Base-by-base conservation (phyloP, 2,113 vertebrate genomes). In the Neoarius graeffei region DNA sequence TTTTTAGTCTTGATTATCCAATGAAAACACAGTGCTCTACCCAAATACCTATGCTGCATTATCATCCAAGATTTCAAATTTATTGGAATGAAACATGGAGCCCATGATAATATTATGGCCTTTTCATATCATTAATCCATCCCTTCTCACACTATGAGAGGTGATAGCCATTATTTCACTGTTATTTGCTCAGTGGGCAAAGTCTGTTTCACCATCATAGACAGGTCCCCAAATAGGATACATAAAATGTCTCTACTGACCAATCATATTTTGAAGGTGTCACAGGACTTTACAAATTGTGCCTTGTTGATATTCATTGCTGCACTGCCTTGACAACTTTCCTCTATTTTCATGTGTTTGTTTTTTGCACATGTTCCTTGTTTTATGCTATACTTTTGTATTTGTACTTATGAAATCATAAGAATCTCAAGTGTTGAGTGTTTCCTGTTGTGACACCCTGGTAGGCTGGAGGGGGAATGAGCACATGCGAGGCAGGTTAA, bases 1-100 rank as follows among this genome's bases (percentile, higher is more conserved):
- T 88, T 84, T 9, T 90, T 84, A 74, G 89, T 60, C 76, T 50
- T 56, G 42, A 89, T 90, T 90, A 88, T 86, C 83, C 48, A 20
- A 81, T 54, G n/a, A 85, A 89, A 87, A 87, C 76, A 89, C 48
- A 69, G 35, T 52, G 50, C 62, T 42, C 80, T 50, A 52, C 76
- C 59, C 64, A 84, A 81, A 19, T 19, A 81, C 27, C 48, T 64
- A 84, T 67, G 60, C 80, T 67, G 20, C 54, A 76, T 89, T 84
- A 89, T 87, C 83, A 50, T 81, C 42, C 42, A 42, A 42, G 42
- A 42, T 42, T 74, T 85, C 27, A 84, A 57, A 85, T 71, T 30
- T 71, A 20, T 85, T 30, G 66, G 66, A 35, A 52, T 10, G 56
- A 57, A 69, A 30, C 27, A 59, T 8, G 23, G 83, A 79, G 59